Conservation (phyloP, 2,113 vertebrate genomes). For the Emydocephalus ijimae region DNA sequence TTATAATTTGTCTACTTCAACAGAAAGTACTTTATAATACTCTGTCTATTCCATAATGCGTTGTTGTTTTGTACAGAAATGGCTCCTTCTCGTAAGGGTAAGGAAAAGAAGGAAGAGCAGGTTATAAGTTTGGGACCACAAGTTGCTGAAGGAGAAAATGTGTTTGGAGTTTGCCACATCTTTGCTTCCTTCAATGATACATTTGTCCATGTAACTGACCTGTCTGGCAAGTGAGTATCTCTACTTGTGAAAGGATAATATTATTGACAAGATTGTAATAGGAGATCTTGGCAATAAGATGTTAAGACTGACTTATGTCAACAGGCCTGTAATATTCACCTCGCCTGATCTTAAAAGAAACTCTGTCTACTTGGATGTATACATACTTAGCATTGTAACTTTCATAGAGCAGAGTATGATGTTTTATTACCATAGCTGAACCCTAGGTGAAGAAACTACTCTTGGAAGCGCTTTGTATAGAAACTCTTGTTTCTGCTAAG, state of each 20-base stretch:
- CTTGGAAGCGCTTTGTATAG: neutral
- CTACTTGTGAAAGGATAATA: neutral
- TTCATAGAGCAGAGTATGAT: neutral
- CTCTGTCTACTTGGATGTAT: neutral
- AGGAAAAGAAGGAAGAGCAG: constrained; percentile 99
- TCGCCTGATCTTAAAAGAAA: neutral
- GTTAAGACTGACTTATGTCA: neutral
- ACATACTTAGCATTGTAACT: neutral
- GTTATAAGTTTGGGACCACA: constrained; percentile 97
- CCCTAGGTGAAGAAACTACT: neutral
- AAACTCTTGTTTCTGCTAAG: neutral
- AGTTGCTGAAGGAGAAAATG: constrained; percentile 96
- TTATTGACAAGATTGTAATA: neutral
- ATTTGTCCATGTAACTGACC: constrained; percentile 95
- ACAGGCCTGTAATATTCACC: neutral
- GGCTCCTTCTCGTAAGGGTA: constrained; percentile 95
- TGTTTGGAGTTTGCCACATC: constrained; percentile 97
- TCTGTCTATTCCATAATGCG: neutral
- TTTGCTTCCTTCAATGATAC: constrained; percentile 99
- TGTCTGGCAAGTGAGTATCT: constrained; percentile 94
- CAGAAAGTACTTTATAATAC: neutral
- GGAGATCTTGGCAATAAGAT: neutral
- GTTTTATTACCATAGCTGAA: neutral
- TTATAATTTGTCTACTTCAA: neutral
- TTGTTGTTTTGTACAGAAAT: constrained; percentile 72